Conservation (phyloP, 2,888 invertebrate genomes). For the Meteorus cinctellus region DNA sequence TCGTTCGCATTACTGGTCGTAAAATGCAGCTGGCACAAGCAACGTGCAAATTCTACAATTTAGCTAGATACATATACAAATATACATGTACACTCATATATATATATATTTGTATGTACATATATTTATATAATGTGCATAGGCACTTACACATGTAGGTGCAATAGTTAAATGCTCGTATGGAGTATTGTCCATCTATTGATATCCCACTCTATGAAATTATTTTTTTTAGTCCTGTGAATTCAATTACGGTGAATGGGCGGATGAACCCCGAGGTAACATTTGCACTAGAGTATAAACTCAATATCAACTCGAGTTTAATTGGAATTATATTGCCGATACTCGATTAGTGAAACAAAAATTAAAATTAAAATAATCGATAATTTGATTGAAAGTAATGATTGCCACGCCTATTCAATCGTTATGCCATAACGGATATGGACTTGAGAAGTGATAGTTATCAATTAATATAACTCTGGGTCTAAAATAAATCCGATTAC, state of each 20-base stretch:
- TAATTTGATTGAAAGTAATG: no score
- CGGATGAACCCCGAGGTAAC: background rate
- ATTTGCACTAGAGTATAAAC: background rate
- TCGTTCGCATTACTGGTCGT: conserved; percentile 57
- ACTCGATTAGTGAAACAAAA: background rate
- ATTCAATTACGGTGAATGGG: background rate
- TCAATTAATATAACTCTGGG: no score
- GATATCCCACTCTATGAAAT: background rate
- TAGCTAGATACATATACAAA: background rate
- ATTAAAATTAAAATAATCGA: background rate
- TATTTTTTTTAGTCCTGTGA: background rate
- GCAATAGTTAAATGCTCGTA: background rate
- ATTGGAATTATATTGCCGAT: background rate
- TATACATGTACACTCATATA: background rate
- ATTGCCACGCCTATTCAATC: no score
- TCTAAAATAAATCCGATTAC: no score
- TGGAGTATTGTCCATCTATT: background rate
- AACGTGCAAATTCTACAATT: conserved; percentile 21
- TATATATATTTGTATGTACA: background rate
- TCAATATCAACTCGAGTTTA: background rate
- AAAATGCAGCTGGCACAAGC: conserved; percentile 43
- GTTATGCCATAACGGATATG: no score
- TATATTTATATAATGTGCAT: no score
- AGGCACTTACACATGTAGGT: background rate
- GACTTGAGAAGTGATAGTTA: no score